phyloP scores from a whole-genome alignment of 2,888 invertebrate genomes.

The Ormia ochracea region DNA sequence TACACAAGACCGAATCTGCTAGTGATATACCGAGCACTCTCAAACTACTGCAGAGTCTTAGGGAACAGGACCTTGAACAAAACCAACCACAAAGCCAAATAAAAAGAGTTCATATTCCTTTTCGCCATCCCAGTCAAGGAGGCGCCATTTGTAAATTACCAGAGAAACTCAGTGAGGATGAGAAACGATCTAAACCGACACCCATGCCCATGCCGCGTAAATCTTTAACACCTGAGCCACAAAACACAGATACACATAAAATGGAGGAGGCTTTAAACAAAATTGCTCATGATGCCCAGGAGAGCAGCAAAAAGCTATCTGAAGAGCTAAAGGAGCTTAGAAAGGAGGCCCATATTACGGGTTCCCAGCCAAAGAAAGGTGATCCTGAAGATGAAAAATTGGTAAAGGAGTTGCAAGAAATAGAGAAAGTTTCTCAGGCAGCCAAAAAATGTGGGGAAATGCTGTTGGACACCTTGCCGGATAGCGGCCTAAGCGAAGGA shows the following conservation, averaged over 20 bases:
- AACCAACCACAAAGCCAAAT: not conserved
- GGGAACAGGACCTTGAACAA: slow-evolving; percentile 71
- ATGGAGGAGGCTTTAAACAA: slow-evolving; percentile 85
- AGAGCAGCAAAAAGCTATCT: slow-evolving; percentile 84
- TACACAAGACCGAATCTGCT: slow-evolving; percentile 70
- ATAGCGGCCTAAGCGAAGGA: slow-evolving; percentile 47
- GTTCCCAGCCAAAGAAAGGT: slow-evolving; percentile 68
- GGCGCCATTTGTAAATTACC: slow-evolving; percentile 76
- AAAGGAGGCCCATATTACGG: slow-evolving; percentile 72
- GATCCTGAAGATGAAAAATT: slow-evolving; percentile 68
- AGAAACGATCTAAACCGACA: slow-evolving; percentile 76
- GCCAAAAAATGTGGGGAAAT: slow-evolving; percentile 78
- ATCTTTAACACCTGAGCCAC: slow-evolving; percentile 77
- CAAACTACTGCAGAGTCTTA: slow-evolving; percentile 71
- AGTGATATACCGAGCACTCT: slow-evolving; percentile 73
- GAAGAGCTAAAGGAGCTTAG: slow-evolving; percentile 81
- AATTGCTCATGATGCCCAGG: slow-evolving; percentile 86
- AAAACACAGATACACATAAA: slow-evolving; percentile 75
- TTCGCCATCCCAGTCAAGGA: slow-evolving; percentile 74
- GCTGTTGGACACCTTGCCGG: slow-evolving; percentile 76
- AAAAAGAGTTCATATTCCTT: slow-evolving; percentile 67
- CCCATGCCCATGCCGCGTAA: slow-evolving; percentile 79
- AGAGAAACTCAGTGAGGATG: slow-evolving; percentile 68
- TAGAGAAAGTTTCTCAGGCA: slow-evolving; percentile 77
- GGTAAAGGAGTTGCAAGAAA: slow-evolving; percentile 74